phyloP scores from a whole-genome alignment of 2,797 vertebrate species.

The Nannoperca australis region DNA sequence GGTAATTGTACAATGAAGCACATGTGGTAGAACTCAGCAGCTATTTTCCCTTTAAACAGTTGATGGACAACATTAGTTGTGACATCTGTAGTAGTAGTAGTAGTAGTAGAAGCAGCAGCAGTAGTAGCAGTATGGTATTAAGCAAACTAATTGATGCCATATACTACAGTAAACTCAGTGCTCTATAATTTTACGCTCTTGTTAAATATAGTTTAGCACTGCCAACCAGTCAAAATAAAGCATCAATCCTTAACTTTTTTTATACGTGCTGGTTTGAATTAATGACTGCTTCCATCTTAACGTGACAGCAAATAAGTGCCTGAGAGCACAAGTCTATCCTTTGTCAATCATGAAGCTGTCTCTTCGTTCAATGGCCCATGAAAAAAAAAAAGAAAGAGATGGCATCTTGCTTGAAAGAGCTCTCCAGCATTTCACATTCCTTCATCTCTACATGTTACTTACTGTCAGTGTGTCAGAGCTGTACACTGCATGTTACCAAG shows the following conservation, averaged over 20 bases:
- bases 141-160: neutral
- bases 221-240: slow-evolving; percentile 44
- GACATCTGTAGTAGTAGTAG: neutral
- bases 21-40: slow-evolving; percentile 4
- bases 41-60: neutral
- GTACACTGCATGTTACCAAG: slow-evolving; percentile 24
- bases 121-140: neutral
- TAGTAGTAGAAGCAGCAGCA: too few relatives aligned
- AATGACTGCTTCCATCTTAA: slow-evolving; percentile 47
- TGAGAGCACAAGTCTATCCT: slow-evolving; percentile 49
- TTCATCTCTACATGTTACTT: slow-evolving; percentile 58
- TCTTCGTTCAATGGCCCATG: slow-evolving; percentile 50
- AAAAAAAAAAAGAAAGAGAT: slow-evolving; percentile 21
- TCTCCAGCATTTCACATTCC: slow-evolving; percentile 28
- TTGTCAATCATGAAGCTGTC: slow-evolving; percentile 56
- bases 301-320: slow-evolving; percentile 62
- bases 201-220: slow-evolving; percentile 15
- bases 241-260: slow-evolving; percentile 24
- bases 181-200: slow-evolving; percentile 17
- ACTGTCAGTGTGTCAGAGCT: slow-evolving; percentile 63
- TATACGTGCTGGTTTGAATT: slow-evolving; percentile 33
- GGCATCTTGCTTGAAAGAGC: slow-evolving; percentile 49
- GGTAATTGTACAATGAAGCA: slow-evolving; percentile 21
- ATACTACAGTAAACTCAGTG: neutral
- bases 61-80: neutral